Evolutionary conservation across 2,888 invertebrate genomes (phyloP), one percentile per base, ranked within the genome.

Genomic region (Graphium colonna): DNA sequence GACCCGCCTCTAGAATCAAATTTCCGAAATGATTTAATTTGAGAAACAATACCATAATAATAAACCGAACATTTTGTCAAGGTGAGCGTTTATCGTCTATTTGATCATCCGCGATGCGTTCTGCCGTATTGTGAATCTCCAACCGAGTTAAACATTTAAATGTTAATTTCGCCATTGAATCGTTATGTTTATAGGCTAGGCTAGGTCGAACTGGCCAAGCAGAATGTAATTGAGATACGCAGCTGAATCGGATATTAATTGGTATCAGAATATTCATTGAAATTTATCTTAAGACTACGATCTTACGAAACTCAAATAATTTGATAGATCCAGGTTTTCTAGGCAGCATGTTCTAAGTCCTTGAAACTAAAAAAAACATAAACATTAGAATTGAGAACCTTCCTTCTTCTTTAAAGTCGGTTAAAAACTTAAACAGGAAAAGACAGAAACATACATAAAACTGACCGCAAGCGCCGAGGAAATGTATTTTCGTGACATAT

Each of bases 81-180:
- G 49, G 49, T 45, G 40, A 45, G 31, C 17, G 7, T 41, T 45
- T 50, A 39, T 13, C 18, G 18, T 17, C 7, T 17, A 17, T 42
- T 49, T 16, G n/a, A 48, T 21, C 26, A 12, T 18, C 44, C 26
- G 47, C 15, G 9, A 42, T 46, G 4, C 46, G 12, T 4, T 12
- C 17, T 21, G 28, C 18, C 36, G 9, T 36, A 17, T 41, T 52
- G 13, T 38, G n/a, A 39, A 44, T 31, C 31, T 9, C 10, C 31
- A 31, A 52, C 31, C 13, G 40, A 40, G 28, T 36, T 39, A 28
- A 54, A 33, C 43, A 44, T 54, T 44, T 49, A 44, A 44, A 49
- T 36, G 36, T 47, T 46, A 42, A 47, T 52, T 46, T 41, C 18
- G 44, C 36, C 28, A 26, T 41, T 48, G n/a, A 40, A 38, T 15